Percentiles rank a stretch among this genome's conserved stretches.
These are phyloP conservation scores for Diadumene lineata DNA, from an alignment of 92 coral and sea anemone genomes.

Conservation along the genomic window DNA sequence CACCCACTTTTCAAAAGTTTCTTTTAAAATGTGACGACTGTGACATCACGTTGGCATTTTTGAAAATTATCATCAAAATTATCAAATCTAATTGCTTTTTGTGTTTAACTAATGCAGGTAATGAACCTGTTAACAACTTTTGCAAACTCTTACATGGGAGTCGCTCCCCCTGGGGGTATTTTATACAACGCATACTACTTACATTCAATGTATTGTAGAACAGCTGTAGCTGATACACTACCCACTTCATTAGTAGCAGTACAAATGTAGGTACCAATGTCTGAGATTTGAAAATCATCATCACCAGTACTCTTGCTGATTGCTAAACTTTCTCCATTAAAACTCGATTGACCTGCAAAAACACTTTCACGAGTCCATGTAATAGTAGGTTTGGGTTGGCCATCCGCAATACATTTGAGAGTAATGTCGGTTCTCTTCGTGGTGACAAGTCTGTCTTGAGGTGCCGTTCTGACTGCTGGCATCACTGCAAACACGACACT, in stretches of 20 bases:
- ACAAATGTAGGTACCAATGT: conserved; percentile 50
- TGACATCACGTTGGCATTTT: too few species aligned
- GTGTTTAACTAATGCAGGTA: too few species aligned
- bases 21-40: too few species aligned
- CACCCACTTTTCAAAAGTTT: too few species aligned
- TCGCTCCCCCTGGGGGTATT: too few species aligned
- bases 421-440: conserved; percentile 6
- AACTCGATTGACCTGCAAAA: not conserved
- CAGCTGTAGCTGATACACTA: not conserved
- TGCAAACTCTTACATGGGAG: too few species aligned
- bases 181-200: too few species aligned
- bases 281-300: not conserved
- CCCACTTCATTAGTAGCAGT: conserved; percentile 34
- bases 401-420: conserved; percentile 41
- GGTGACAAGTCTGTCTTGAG: not conserved
- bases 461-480: not conserved
- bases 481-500: not conserved
- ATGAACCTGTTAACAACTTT: too few species aligned
- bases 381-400: conserved; percentile 41
- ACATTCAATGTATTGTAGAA: conserved; percentile 18
- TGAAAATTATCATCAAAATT: too few species aligned
- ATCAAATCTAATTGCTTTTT: too few species aligned
- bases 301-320: not conserved
- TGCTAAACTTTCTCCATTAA: not conserved
- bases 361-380: conserved; percentile 26